Evolutionary conservation across 1,140 invertebrate species (phyloP).

Genomic region (Drosophila virilis): DNA sequence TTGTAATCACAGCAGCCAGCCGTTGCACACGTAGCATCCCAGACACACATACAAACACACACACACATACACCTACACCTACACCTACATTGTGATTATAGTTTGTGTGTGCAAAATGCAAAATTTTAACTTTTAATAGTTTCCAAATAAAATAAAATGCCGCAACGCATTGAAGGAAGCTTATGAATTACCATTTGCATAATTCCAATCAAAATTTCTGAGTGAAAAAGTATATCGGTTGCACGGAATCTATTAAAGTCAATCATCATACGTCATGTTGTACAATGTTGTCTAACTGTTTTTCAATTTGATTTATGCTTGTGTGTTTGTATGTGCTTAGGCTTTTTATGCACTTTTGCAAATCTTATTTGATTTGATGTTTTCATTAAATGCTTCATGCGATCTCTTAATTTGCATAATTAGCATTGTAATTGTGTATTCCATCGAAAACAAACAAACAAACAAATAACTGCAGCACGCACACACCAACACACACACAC

Average conservation of each 20-base stretch:
- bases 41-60: background rate
- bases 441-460: background rate
- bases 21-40: slow-evolving; percentile 7
- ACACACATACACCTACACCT: background rate
- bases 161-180: background rate
- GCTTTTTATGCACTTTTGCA: slow-evolving; percentile 7
- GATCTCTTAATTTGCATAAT: slow-evolving; percentile 14
- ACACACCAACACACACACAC: background rate
- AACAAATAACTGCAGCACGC: no score
- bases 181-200: slow-evolving; percentile 25
- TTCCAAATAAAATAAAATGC: slow-evolving; percentile 21
- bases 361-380: slow-evolving; percentile 10
- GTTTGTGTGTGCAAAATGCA: slow-evolving; percentile 3
- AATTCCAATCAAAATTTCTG: slow-evolving; percentile 26
- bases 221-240: background rate
- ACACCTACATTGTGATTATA: background rate
- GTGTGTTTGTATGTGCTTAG: background rate
- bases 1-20: slow-evolving; percentile 27
- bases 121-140: slow-evolving; percentile 2
- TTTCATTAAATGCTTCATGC: slow-evolving; percentile 1
- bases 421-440: slow-evolving; percentile 17
- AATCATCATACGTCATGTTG: slow-evolving; percentile 15
- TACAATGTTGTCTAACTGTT: background rate
- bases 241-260: background rate
- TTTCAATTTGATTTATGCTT: background rate